Evolutionary conservation across 2,888 invertebrate species (phyloP).

Genomic region (Epinotia brunnichana): DNA sequence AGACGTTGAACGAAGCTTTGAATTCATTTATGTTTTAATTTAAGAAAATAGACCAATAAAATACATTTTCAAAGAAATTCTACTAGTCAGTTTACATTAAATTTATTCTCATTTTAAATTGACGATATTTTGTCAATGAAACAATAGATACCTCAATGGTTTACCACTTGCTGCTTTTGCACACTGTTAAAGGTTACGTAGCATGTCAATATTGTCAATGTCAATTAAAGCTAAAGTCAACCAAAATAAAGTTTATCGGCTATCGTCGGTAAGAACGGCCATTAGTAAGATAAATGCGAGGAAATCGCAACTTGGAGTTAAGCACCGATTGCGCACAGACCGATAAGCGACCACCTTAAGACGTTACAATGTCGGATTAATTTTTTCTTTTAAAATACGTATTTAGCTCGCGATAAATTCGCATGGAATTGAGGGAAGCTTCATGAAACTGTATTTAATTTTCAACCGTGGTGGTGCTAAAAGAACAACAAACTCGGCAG

Average conservation of each 20-base stretch:
- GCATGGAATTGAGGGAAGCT: neutral
- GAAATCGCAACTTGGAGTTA: constrained; percentile 24
- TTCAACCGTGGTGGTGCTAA: no score
- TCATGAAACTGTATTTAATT: neutral
- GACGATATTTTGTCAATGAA: no score
- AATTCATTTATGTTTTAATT: neutral
- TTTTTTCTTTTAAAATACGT: neutral
- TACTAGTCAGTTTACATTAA: neutral
- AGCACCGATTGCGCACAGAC: constrained; percentile 18
- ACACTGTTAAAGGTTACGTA: neutral
- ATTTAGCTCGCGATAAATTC: neutral
- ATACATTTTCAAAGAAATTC: neutral
- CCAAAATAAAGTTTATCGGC: constrained; percentile 37
- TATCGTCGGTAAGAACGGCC: constrained; percentile 22
- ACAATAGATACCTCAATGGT: no score
- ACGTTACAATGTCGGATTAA: neutral
- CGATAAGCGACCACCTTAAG: constrained; percentile 38
- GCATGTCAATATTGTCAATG: no score
- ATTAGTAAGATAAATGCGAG: constrained; percentile 36
- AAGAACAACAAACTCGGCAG: no score
- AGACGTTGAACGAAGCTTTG: constrained; percentile 1
- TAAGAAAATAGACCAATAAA: neutral
- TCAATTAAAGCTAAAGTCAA: constrained; percentile 12
- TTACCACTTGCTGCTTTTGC: neutral
- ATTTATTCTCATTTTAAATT: no score